Evolutionary conservation across 2,888 invertebrate species (phyloP).

Genomic region (Rhingia rostrata): DNA sequence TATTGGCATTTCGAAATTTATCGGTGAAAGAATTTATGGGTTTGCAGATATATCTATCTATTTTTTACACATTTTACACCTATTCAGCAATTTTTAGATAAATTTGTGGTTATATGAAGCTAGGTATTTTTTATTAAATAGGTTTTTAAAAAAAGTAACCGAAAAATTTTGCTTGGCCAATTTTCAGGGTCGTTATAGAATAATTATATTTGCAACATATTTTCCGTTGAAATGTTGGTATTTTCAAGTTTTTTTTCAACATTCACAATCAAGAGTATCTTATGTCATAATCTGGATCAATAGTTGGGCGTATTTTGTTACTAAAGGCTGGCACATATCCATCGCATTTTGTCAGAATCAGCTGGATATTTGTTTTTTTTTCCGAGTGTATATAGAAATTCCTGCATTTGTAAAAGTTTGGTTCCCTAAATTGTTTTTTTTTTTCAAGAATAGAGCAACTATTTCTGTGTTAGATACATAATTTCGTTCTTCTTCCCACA

Average conservation of each 20-base stretch:
- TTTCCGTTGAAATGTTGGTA: not conserved
- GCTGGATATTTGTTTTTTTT: not conserved
- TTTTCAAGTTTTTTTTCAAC: not conserved
- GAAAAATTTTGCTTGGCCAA: too few relatives aligned
- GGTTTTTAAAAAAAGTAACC: too few relatives aligned
- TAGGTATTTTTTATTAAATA: too few relatives aligned
- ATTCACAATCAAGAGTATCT: conserved; percentile 10
- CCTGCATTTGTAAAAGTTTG: not conserved
- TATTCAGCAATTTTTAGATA: not conserved
- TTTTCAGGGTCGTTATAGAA: too few relatives aligned
- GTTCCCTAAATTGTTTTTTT: conserved; percentile 25
- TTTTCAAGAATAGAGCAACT: conserved; percentile 12
- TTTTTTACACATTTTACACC: not conserved
- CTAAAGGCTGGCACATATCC: not conserved
- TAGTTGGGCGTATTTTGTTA: conserved; percentile 6
- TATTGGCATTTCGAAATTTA: conserved; percentile 50
- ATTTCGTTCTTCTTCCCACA: conserved; percentile 51
- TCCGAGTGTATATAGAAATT: not conserved
- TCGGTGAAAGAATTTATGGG: conserved; percentile 7
- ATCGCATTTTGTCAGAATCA: not conserved
- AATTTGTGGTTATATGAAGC: too few relatives aligned
- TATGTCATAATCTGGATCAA: conserved; percentile 19
- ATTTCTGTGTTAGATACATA: conserved; percentile 14
- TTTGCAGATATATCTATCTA: conserved; percentile 3
- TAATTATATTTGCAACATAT: not conserved